Evolutionary conservation across 2,797 vertebrate species (phyloP).

Genomic region (Lepus oiostolus): DNA sequence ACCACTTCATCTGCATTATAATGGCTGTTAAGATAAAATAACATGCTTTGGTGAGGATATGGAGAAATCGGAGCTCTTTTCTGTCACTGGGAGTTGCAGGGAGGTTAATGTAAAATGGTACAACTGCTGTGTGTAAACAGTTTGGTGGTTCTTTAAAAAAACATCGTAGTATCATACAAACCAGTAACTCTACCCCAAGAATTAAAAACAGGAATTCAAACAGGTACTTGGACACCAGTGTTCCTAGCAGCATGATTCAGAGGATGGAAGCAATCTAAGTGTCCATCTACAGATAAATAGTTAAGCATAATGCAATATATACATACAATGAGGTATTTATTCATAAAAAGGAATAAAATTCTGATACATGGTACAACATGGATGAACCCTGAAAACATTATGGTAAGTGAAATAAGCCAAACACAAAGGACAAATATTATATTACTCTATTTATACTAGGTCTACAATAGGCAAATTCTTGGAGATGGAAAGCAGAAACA

Average conservation of each 20-base stretch:
- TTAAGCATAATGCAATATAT: slow-evolving; percentile 7
- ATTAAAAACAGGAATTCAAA: not conserved
- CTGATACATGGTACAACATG: not conserved
- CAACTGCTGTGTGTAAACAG: not conserved
- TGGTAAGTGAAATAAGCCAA: slow-evolving; percentile 15
- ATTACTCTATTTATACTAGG: slow-evolving; percentile 12
- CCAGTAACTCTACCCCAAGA: not conserved
- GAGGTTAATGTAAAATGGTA: slow-evolving; percentile 8
- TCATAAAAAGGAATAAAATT: slow-evolving; percentile 43
- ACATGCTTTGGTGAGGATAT: not conserved
- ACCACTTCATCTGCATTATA: not conserved
- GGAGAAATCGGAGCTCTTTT: not conserved
- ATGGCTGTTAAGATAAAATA: slow-evolving; percentile 1
- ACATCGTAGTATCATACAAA: not conserved
- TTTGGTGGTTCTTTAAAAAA: not conserved
- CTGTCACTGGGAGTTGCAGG: not conserved
- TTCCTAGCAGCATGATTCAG: not conserved
- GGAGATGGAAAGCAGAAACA: not conserved
- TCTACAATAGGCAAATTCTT: slow-evolving; percentile 7
- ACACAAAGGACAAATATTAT: slow-evolving; percentile 10
- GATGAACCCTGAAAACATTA: slow-evolving; percentile 34
- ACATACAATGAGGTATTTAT: not conserved
- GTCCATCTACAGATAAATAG: not conserved
- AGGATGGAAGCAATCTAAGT: not conserved
- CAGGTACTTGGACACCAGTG: not conserved